Percentiles rank a stretch among this genome's conserved stretches.
Conservation (phyloP, 2,113 vertebrate genomes). For the Hippolais icterina region DNA sequence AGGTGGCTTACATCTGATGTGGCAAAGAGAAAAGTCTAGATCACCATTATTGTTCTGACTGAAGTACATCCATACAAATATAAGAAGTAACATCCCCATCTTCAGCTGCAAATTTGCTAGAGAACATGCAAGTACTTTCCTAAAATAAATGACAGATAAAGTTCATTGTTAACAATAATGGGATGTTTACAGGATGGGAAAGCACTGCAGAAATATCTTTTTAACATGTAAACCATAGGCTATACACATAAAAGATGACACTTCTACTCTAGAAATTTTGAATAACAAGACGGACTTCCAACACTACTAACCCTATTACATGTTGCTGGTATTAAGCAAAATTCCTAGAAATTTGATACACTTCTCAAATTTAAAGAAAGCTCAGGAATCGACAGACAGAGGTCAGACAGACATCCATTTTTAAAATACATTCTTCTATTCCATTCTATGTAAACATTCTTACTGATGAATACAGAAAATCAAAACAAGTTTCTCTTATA, state of each 20-base stretch:
- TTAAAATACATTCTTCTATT: not conserved
- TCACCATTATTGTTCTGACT: not conserved
- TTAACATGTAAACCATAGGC: not conserved
- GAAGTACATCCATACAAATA: not conserved
- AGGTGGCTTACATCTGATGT: not conserved
- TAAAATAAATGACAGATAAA: not conserved
- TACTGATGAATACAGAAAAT: not conserved
- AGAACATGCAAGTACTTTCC: not conserved
- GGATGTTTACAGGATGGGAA: not conserved
- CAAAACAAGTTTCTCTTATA: not conserved
- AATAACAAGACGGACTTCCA: not conserved
- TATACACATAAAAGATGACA: not conserved
- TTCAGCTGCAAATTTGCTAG: not conserved
- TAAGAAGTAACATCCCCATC: not conserved
- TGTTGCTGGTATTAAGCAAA: not conserved
- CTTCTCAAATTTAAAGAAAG: not conserved
- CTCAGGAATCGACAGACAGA: not conserved
- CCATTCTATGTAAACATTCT: not conserved
- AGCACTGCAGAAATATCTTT: not conserved
- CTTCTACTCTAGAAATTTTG: not conserved
- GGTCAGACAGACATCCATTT: not conserved
- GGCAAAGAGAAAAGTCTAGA: not conserved
- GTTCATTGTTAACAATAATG: not conserved
- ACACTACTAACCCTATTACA: not conserved
- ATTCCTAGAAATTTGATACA: not conserved